Evolutionary conservation across 2,113 vertebrate species (phyloP).

Genomic region (Accipiter cooperii): DNA sequence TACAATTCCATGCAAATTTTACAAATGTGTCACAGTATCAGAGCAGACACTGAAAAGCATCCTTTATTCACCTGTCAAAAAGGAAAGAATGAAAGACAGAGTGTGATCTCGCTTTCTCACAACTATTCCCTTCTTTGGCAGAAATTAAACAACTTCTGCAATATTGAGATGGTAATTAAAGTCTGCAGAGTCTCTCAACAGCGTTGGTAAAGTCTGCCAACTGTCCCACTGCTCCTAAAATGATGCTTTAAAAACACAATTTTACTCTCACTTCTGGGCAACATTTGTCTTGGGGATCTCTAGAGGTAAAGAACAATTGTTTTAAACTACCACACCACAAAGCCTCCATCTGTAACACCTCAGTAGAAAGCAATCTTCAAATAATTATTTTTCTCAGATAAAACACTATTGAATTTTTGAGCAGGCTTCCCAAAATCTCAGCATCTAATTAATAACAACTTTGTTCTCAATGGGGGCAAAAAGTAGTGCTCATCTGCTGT

Average conservation of each 20-base stretch:
- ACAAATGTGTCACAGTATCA: conserved; percentile 14
- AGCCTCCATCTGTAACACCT: conserved; percentile 55
- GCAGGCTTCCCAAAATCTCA: conserved; percentile 3
- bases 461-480: background rate
- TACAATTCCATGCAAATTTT: conserved; percentile 27
- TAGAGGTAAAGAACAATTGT: conserved; percentile 58
- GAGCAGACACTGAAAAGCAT: background rate
- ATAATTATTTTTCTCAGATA: conserved; percentile 55
- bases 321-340: conserved; percentile 47
- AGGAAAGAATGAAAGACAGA: conserved; percentile 21
- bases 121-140: conserved; percentile 32
- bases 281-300: conserved; percentile 19
- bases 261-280: conserved; percentile 20
- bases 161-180: conserved; percentile 53
- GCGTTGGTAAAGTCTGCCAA: conserved; percentile 47
- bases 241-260: conserved; percentile 28
- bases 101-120: conserved; percentile 29
- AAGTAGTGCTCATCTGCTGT: background rate
- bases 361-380: conserved; percentile 3
- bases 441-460: conserved; percentile 31
- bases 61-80: conserved; percentile 50
- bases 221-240: conserved; percentile 44
- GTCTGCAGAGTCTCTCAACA: conserved; percentile 29
- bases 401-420: conserved; percentile 15
- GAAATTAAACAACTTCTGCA: conserved; percentile 54